A percentile compares a stretch with the other conserved stretches of the same genome.
Conservation (phyloP, 2,113 vertebrate species). For the Xerus inauris region DNA sequence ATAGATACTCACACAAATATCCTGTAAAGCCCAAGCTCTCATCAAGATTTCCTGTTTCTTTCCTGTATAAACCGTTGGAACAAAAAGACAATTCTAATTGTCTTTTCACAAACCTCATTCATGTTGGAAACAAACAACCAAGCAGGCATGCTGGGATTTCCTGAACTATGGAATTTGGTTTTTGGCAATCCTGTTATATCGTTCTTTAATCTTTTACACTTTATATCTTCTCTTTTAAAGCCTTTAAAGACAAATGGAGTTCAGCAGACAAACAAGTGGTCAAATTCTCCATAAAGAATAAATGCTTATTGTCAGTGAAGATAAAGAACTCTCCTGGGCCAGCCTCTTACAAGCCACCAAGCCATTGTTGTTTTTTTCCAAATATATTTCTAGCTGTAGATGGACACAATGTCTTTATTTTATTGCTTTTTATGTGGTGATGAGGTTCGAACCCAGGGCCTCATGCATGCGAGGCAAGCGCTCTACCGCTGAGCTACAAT, state of each 20-base stretch:
- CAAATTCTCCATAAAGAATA: conserved; percentile 51
- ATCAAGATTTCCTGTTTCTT: conserved; percentile 77
- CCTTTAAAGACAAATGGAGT: conserved; percentile 59
- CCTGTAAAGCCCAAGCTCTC: conserved; percentile 72
- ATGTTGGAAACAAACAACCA: conserved; percentile 73
- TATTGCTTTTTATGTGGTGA: no score
- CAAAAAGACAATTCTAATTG: conserved; percentile 77
- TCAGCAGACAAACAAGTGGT: conserved; percentile 49
- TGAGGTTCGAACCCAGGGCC: no score
- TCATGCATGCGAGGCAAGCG: no score
- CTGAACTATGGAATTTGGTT: conserved; percentile 59
- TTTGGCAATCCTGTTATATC: conserved; percentile 44
- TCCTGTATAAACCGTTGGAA: conserved; percentile 76
- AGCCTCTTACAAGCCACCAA: not conserved
- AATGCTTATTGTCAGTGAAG: not conserved
- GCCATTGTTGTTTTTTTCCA: not conserved
- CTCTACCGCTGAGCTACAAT: no score
- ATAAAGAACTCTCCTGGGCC: not conserved
- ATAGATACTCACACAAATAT: conserved; percentile 70
- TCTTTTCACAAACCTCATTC: conserved; percentile 74
- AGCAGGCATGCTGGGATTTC: conserved; percentile 73
- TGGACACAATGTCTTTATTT: no score
- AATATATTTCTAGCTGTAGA: no score
- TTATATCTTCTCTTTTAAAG: conserved; percentile 70
- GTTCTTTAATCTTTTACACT: conserved; percentile 70